Evolutionary conservation across 2,113 vertebrate genomes (phyloP), one percentile per base, ranked within the genome.

Genomic region (Alosa alosa): DNA sequence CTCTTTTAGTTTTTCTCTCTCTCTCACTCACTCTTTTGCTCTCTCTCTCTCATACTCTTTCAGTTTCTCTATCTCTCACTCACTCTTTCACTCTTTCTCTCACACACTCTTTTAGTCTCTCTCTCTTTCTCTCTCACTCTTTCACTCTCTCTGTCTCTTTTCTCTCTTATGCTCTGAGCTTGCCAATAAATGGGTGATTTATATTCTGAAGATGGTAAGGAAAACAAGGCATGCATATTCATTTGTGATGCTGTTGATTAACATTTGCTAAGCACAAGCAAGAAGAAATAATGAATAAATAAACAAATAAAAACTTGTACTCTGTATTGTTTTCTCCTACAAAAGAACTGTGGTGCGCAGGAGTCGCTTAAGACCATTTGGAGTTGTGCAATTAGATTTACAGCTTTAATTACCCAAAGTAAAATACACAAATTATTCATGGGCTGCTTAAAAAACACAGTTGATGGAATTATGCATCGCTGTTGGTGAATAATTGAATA

Each of bases 401-500:
- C 92, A 91, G 92, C 94, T 95, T 94, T 93, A 94, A 95, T 95
- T 94, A 94, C 92, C 89, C 88, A 93, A 94, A 94, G 92, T 94
- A 93, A 94, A 94, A 94, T 93, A 92, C 85, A 85, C 91, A 94
- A 94, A 96, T 91, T 90, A 94, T 94, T 95, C 93, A 94, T 93
- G 92, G 7, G 90, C 90, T 91, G 91, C 93, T 94, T 95, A 93
- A 94, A 72, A 78, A 93, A 94, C 90, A 90, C 89, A 88, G 92
- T 93, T 92, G 90, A 92, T 92, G 90, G 92, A 95, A 95, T 95
- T 94, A 94, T 95, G 93, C 92, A 94, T 94, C 82, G 90, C 92
- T 93, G 92, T 95, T 91, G 94, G 91, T 95, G 93, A 94, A 95
- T 95, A 94, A 95, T 94, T 94, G 89, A 95, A 95, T 94, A 91